Conservation (phyloP, 2,113 vertebrate genomes). For the Pleuronectes platessa region DNA sequence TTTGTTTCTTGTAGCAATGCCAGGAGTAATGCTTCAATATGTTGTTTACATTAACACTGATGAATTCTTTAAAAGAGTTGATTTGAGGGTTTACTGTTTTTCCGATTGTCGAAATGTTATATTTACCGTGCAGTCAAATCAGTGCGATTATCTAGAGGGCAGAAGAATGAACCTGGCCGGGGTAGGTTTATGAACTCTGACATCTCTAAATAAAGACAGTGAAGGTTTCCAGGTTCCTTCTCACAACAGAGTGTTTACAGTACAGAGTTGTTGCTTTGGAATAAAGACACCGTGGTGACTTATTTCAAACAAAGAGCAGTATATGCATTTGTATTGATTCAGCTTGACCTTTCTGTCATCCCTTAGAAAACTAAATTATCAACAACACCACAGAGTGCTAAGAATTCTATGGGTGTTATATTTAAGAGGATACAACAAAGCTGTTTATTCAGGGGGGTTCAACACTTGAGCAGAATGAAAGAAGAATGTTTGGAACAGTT, state of each 20-base stretch:
- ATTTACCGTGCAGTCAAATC: no score
- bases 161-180: background rate
- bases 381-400: background rate
- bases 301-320: slow-evolving; percentile 1
- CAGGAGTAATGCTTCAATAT: no score
- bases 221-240: background rate
- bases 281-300: background rate
- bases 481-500: slow-evolving; percentile 11
- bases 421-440: slow-evolving; percentile 36
- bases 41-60: no score
- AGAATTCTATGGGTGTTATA: background rate
- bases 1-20: no score
- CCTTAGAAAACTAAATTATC: slow-evolving; percentile 4
- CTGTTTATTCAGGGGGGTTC: slow-evolving; percentile 34
- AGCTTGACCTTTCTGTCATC: slow-evolving; percentile 9
- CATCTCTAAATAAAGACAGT: background rate
- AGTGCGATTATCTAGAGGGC: background rate
- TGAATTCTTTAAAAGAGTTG: no score
- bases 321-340: slow-evolving; percentile 9
- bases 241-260: background rate
- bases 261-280: background rate
- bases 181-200: background rate
- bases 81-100: no score
- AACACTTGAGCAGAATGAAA: background rate
- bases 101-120: no score